Base-by-base conservation (phyloP, 2,888 invertebrate genomes). In the Caenorhabditis virilis region DNA sequence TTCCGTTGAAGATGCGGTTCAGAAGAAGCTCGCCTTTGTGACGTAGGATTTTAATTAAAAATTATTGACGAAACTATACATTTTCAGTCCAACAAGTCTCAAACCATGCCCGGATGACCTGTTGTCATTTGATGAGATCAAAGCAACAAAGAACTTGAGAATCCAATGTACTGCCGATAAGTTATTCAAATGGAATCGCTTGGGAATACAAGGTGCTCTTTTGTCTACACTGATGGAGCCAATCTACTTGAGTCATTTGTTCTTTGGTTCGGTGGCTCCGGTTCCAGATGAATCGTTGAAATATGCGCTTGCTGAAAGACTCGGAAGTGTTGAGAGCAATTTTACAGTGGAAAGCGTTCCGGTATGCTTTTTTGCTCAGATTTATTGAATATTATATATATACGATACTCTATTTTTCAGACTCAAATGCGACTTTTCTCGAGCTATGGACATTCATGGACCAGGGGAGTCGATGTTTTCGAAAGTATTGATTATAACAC, bases 191-290 rank as follows among this genome's bases (percentile, higher is more conserved):
- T 75, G 75, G 75, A 65, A 52, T 18, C 48, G 49, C 33, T 30
- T 75, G 2, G 75, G 72, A 46, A 42, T 69, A 18, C 72, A 72
- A 35, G 72, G 72, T n/a, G 69, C 67, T 13, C 67, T 72, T 16
- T 58, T 72, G 18, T 67, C 72, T 6, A 64, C 57, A 15, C 4
- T 69, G 6, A 20, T 72, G 13, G 52, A 72, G 5, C 67, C 72
- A 16, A 46, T 72, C 9, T 38, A 54, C 33, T 33, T 61, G 43
- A 23, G 36, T 2, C 15, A 33, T 6, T 55, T 69, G 18, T 69
- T 50, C 51, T 69, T 72, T 41, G 72, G 66, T 9, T 38, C 58
- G 1, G 23, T 27, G 9, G 25, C 42, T 0, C 54, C 52, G 2
- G 38, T 49, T 22, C 6, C 52, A 0, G 65, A 65, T 41, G 65